Conservation (phyloP, 2,888 invertebrate genomes). For the Doris montereyensis region DNA sequence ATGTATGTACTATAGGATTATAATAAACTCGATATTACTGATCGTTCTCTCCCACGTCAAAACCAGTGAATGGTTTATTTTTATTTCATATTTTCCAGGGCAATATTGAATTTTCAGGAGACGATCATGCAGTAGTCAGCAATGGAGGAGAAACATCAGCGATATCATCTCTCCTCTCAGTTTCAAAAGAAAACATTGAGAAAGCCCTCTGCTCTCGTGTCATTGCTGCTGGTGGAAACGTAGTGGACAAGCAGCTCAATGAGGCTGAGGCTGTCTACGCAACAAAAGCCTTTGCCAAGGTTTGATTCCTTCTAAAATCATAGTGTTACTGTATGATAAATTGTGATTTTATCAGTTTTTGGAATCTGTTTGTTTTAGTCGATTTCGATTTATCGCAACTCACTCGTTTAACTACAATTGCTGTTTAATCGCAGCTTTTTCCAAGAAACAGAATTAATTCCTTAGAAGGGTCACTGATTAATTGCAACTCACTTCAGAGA, state of each 20-base stretch:
- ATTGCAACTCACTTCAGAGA: too few species aligned
- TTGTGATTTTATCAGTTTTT: too few species aligned
- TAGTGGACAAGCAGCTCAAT: constrained; percentile 92
- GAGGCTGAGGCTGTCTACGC: constrained; percentile 89
- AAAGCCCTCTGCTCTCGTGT: constrained; percentile 88
- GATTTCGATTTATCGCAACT: too few species aligned
- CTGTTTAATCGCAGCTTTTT: too few species aligned
- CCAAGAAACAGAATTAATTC: too few species aligned
- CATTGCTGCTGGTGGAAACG: constrained; percentile 93
- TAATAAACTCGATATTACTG: too few species aligned
- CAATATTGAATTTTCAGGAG: constrained; percentile 77
- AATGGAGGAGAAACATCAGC: constrained; percentile 76
- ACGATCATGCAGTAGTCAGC: constrained; percentile 71
- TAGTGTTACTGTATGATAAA: too few species aligned
- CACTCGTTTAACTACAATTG: too few species aligned
- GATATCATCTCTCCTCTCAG: constrained; percentile 79
- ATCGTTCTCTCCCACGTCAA: neutral
- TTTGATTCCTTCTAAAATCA: too few species aligned
- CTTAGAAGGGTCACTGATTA: too few species aligned
- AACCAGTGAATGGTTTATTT: neutral
- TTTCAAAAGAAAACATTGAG: constrained; percentile 80
- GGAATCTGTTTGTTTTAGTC: too few species aligned
- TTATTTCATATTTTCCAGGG: constrained; percentile 73
- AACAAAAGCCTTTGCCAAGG: constrained; percentile 92
- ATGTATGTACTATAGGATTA: too few species aligned